phyloP scores from a whole-genome alignment of 2,888 invertebrate genomes.

The Leptopilina drosophilae region DNA sequence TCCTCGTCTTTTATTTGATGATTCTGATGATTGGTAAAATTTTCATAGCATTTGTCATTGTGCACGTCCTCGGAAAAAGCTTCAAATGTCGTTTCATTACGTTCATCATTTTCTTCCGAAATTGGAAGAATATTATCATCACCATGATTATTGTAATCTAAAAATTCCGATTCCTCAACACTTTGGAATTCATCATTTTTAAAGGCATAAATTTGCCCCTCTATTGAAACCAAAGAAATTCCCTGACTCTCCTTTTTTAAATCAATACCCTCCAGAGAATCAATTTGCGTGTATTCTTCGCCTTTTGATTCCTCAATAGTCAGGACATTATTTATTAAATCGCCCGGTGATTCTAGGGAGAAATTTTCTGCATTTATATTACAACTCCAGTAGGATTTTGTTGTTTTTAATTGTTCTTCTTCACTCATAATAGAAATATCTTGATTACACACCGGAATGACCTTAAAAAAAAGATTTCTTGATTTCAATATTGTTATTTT shows the following conservation, averaged over 20 bases:
- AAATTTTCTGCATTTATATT: neutral
- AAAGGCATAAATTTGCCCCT: constrained; percentile 1
- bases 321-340: neutral
- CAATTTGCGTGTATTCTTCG: neutral
- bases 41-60: neutral
- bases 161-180: neutral
- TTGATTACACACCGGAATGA: neutral
- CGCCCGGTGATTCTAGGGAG: neutral
- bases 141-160: neutral
- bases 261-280: neutral
- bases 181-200: neutral
- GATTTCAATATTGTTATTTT: too few species aligned
- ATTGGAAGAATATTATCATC: constrained; percentile 10
- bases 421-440: constrained; percentile 13
- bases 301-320: neutral
- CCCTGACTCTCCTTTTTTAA: neutral
- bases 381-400: neutral
- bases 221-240: constrained; percentile 3
- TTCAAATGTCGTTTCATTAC: neutral
- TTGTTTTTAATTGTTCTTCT: constrained; percentile 14
- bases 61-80: neutral
- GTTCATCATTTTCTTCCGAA: neutral
- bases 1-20: neutral
- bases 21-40: neutral
- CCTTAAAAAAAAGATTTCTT: neutral